Conservation (phyloP, 2,113 vertebrate species). For the Bos indicus region DNA sequence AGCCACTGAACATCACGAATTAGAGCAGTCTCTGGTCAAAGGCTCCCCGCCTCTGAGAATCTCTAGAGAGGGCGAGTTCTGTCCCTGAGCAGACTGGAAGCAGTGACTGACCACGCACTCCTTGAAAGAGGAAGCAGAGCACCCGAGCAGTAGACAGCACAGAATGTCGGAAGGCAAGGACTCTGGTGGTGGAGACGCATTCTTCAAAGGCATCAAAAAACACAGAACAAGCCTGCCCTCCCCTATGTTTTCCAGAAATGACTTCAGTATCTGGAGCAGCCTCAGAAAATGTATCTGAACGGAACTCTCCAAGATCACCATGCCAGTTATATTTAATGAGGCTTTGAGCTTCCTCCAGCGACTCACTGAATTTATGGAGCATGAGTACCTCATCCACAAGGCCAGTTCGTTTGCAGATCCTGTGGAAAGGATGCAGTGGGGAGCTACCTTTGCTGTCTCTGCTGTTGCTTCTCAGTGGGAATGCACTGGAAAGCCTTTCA, state of each 20-base stretch:
- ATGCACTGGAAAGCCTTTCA: constrained; percentile 96
- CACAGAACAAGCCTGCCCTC: constrained; percentile 92
- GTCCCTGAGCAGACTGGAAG: constrained; percentile 91
- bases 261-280: constrained; percentile 98
- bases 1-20: constrained; percentile 88
- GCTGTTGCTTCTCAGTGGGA: constrained; percentile 98
- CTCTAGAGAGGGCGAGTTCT: constrained; percentile 91
- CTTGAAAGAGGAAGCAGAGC: constrained; percentile 82
- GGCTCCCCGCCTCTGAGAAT: constrained; percentile 82
- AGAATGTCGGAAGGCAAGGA: constrained; percentile 86
- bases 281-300: constrained; percentile 98
- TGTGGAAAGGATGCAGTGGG: constrained; percentile 94
- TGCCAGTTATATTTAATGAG: constrained; percentile 98
- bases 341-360: constrained; percentile 97
- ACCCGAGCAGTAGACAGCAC: constrained; percentile 77
- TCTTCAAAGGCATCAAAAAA: constrained; percentile 90
- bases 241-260: constrained; percentile 97
- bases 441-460: constrained; percentile 96
- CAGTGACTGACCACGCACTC: constrained; percentile 82
- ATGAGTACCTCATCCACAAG: constrained; percentile 97
- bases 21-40: constrained; percentile 85
- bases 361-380: constrained; percentile 97
- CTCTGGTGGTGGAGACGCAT: constrained; percentile 82
- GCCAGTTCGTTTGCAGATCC: constrained; percentile 89
- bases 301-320: constrained; percentile 92